Evolutionary conservation across 2,113 vertebrate genomes (phyloP).

Genomic region (Ovibos moschatus): DNA sequence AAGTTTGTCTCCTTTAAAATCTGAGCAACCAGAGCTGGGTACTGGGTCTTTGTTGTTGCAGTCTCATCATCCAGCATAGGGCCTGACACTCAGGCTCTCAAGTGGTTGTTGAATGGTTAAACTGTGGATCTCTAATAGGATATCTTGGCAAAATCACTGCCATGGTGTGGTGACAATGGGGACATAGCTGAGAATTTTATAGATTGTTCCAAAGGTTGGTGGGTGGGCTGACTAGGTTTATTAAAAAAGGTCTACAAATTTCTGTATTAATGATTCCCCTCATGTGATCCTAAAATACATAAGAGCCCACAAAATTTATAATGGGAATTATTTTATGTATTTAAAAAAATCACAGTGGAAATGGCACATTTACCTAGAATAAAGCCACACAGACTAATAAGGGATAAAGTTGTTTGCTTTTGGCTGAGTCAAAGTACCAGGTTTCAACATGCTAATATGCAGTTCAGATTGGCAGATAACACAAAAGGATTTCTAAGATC

Average conservation of each 20-base stretch:
- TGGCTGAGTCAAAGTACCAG: background rate
- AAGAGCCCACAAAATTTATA: background rate
- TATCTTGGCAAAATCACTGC: background rate
- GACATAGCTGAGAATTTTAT: background rate
- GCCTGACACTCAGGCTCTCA: background rate
- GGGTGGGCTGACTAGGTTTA: background rate
- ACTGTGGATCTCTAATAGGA: background rate
- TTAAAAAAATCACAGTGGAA: background rate
- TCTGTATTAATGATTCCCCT: background rate
- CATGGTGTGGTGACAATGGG: background rate
- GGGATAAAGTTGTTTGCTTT: background rate
- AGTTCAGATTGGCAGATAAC: background rate
- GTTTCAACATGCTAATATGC: background rate
- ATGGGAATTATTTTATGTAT: background rate
- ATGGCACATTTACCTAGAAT: background rate
- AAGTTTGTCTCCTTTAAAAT: background rate
- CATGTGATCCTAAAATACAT: background rate
- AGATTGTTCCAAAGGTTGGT: background rate
- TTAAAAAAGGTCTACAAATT: background rate
- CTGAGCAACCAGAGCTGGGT: background rate
- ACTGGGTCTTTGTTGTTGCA: background rate
- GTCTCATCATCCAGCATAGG: background rate
- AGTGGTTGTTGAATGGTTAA: background rate
- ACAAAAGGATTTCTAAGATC: background rate
- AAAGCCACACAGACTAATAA: background rate